These are phyloP conservation scores for Cybosia mesomella DNA, from an alignment of 2,888 invertebrate genomes.

Conservation along the genomic window DNA sequence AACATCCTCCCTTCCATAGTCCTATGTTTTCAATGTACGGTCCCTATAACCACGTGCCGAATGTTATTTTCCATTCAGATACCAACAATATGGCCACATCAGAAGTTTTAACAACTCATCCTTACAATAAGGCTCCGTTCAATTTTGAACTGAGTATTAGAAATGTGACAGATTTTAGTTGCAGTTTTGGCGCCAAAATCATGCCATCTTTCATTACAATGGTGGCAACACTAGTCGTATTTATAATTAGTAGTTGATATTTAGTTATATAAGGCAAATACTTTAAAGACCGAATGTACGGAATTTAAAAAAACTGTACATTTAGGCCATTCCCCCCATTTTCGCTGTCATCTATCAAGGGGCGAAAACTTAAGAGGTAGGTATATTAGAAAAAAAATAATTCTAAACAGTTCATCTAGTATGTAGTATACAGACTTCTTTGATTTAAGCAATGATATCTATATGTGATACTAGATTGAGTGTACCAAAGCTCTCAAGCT, in stretches of 20 bases:
- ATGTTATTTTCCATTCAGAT: conserved; percentile 90
- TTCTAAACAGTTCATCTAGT: background rate
- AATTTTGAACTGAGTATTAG: conserved; percentile 72
- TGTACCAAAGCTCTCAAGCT: too few species aligned
- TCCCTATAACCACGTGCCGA: conserved; percentile 87
- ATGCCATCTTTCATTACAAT: conserved; percentile 58
- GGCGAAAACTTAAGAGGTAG: too few species aligned
- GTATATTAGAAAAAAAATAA: too few species aligned
- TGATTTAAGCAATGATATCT: background rate
- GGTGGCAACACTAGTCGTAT: conserved; percentile 64
- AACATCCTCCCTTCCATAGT: conserved; percentile 83
- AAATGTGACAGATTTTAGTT: conserved; percentile 59
- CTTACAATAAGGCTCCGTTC: conserved; percentile 71
- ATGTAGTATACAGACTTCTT: background rate
- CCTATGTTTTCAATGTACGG: conserved; percentile 91
- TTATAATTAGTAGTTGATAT: conserved; percentile 50
- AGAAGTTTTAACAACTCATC: conserved; percentile 65
- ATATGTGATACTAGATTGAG: background rate
- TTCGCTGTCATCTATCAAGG: too few species aligned
- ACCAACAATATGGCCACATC: conserved; percentile 74
- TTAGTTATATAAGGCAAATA: background rate
- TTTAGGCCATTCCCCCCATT: too few species aligned
- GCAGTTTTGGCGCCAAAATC: conserved; percentile 58
- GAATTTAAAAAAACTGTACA: background rate
- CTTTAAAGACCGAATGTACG: too few species aligned